Evolutionary conservation across 2,113 vertebrate species (phyloP).

Genomic region (Hystrix cristata): DNA sequence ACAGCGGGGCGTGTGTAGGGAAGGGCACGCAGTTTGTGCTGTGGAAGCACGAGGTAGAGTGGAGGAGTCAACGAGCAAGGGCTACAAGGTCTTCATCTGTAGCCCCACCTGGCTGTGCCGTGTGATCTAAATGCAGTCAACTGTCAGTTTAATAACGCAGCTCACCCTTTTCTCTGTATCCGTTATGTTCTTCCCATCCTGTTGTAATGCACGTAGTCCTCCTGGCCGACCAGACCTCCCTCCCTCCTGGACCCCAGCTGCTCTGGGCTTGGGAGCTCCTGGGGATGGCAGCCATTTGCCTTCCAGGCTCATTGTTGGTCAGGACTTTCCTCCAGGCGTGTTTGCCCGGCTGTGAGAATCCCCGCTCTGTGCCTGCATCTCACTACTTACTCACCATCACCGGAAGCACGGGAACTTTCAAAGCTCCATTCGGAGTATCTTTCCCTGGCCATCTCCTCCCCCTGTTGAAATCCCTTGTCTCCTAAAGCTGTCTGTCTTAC

Average conservation of each 20-base stretch:
- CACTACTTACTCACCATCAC: background rate
- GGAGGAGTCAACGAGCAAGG: background rate
- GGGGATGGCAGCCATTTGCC: background rate
- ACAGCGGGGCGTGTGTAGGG: background rate
- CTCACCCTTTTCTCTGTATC: background rate
- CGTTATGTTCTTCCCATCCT: background rate
- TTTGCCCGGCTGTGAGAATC: background rate
- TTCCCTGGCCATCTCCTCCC: background rate
- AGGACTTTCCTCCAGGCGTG: background rate
- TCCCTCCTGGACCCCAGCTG: background rate
- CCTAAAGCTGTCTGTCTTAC: background rate
- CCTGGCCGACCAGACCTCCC: background rate
- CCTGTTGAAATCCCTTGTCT: background rate
- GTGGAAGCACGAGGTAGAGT: background rate
- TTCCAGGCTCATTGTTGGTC: background rate
- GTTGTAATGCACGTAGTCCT: accelerated
- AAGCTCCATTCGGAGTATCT: background rate
- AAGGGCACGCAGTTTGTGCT: accelerated
- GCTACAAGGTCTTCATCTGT: background rate
- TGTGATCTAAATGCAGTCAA: background rate
- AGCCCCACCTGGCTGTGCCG: background rate
- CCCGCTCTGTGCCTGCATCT: background rate
- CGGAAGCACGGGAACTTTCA: background rate
- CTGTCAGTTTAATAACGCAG: background rate
- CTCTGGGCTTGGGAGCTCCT: background rate